Evolutionary conservation across 2,797 vertebrate genomes (phyloP), one percentile per base, ranked within the genome.

Genomic region (Eulemur mongoz): DNA sequence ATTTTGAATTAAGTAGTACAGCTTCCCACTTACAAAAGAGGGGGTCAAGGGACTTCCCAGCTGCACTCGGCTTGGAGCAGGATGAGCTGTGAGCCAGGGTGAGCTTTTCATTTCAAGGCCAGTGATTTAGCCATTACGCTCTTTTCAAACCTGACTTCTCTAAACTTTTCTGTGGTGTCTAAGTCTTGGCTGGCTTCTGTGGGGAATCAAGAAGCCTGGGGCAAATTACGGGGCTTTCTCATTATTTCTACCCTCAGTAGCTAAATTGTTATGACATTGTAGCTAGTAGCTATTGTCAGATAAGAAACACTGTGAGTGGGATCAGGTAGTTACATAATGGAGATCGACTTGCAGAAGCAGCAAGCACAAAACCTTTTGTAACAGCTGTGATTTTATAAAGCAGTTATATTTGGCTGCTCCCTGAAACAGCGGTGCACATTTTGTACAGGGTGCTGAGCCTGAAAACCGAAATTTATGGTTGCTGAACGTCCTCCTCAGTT

Each of bases 261-360:
- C 43, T 22, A 35, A 25, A 75, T 9, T 27, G 13, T 75, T 52
- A 48, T 69, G 90, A 80, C 40, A 43, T 61, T 11, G 78, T 70
- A 32, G 73, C 50, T 73, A 73, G 73, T 27, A 76, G 52, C 63
- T 48, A 57, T 50, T 40, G 86, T 93, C 75, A 90, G 61, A 65
- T 63, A 57, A 4, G 8, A 80, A 94, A 52, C 80, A 9, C 79
- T 65, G 76, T 4, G 69, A 83, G 38, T 30, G 35, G 40, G 69
- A 43, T 70, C 80, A 2, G 63, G 12, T 22, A 15, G 27, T 96
- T 95, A 97, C 4, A 70, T 95, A 97, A 97, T 1, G n/a, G 40
- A 63, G 73, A 69, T 63, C 89, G 54, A 14, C 86, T 87, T 83
- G 23, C 43, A 79, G 90, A 76, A 57, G 25, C 54, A 82, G 93